Percentiles rank a stretch among this genome's conserved stretches.
These are phyloP conservation scores for Callospermophilus lateralis DNA, from an alignment of 2,113 vertebrate species.

Conservation along the genomic window DNA sequence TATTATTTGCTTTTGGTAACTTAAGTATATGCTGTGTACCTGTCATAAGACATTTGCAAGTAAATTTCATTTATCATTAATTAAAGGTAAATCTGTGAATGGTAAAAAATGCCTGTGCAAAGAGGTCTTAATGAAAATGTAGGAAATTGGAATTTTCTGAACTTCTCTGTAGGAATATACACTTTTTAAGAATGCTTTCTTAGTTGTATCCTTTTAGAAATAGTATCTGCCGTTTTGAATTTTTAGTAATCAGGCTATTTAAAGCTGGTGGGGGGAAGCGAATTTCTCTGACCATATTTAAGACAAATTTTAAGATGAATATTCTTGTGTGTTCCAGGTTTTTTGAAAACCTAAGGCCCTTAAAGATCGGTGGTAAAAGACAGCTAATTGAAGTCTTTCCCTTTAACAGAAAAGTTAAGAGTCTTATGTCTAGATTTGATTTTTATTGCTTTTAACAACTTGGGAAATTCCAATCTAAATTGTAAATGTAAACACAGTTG, in stretches of 20 bases:
- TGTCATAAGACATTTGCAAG: constrained; percentile 38
- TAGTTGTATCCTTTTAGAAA: constrained; percentile 11
- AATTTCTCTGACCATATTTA: background rate
- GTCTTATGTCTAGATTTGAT: background rate
- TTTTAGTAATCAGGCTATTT: constrained; percentile 11
- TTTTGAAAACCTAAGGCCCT: background rate
- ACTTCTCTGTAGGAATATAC: background rate
- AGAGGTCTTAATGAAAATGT: background rate
- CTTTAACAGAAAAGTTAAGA: background rate
- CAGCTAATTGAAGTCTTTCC: background rate
- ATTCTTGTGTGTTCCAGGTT: background rate
- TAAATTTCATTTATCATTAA: constrained; percentile 44
- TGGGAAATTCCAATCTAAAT: background rate
- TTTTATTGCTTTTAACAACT: constrained; percentile 13
- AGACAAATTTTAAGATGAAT: constrained; percentile 32
- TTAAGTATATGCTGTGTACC: constrained; percentile 7
- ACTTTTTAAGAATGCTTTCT: background rate
- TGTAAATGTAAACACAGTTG: background rate
- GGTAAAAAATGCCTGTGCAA: background rate
- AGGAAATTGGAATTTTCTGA: constrained; percentile 23
- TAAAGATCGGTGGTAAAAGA: background rate
- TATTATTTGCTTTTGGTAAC: constrained; percentile 16
- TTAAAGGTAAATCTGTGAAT: background rate
- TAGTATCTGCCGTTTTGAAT: constrained; percentile 25
- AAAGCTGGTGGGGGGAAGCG: background rate